Base-by-base conservation (phyloP, 2,888 invertebrate genomes). In the Hermaeophaga mercurialis region DNA sequence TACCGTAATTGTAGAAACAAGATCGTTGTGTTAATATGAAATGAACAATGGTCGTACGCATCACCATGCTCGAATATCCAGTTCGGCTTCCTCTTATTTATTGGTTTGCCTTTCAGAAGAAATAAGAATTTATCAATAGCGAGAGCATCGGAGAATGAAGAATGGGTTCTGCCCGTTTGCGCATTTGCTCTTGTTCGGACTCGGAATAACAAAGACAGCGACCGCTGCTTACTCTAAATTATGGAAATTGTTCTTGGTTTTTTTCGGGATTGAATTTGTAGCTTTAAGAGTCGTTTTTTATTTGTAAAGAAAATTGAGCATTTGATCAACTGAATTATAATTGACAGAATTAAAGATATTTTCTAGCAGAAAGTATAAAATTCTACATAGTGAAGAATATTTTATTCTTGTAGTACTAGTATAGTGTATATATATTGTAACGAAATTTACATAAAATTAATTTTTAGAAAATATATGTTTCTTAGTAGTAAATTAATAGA, bases 31-130 rank as follows among this genome's bases (percentile, higher is more conserved):
- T 70, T 72, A 73, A 73, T 73, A 73, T 73, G 73, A 73, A 72
- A 72, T 72, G 72, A 75, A 74, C 74, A 75, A 75, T 74, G 72
- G 74, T 67, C 64, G 73, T 71, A 72, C 71, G 71, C 72, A 66
- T 69, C 66, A 71, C 71, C 73, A 75, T 73, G 73, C 69, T 64
- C 70, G 67, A 64, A 64, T 64, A 70, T 71, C 69, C 68, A 70
- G 70, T 70, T 69, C 60, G 57, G 61, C 63, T 64, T 66, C 66
- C 53, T 56, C 66, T 71, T 72, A 72, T 72, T 73, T 73, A 72
- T 72, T 70, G 70, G 71, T 67, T 64, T 66, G 70, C 22, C 65
- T 69, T 72, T 63, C 64, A 67, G 69, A 70, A 71, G 71, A 69
- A 71, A 71, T 70, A 71, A 72, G 71, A 72, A 72, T 72, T 73